Evolutionary conservation across 2,113 vertebrate species (phyloP), one percentile per base, ranked within the genome.

Genomic region (Gadus macrocephalus): DNA sequence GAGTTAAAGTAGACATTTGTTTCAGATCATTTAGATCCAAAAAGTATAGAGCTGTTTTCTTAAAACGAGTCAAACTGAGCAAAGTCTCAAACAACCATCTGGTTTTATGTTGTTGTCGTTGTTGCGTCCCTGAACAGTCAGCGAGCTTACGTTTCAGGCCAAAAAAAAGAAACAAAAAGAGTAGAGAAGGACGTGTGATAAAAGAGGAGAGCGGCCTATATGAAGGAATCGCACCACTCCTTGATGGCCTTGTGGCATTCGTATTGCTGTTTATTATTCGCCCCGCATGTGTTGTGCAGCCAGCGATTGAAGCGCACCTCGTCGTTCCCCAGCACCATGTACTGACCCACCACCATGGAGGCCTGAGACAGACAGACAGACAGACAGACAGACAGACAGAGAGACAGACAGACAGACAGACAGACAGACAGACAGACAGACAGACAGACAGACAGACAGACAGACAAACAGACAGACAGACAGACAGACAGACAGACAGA

Each of bases 181-280:
- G 68, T 72, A 74, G 3, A 71, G 19, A 73, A 70, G 79, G 42
- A 20, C 12, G 11, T 64, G 83, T 72, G 42, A 58, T 14, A 7
- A 64, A 27, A 0, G 72, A 22, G 25, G 3, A 5, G 42, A 1
- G 2, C 12, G 8, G 63, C 78, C 86, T 92, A 96, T 90, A 96
- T 89, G 91, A 96, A 96, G 72, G 95, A 93, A 0, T 96, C 94
- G 2, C 95, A 96, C 95, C 95, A 96, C 78, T 97, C 95, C 68
- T 91, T 88, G 15, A 96, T 92, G 77, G 68, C 91, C 81, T 20
- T 20, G 3, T 84, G 94, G 89, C 95, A 97, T 84, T 97, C 95
- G 25, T 89, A 87, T 71, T 93, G 93, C 83, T 97, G 95, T 89
- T 97, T 96, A 58, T 77, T 25, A 1, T 96, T 96, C 35, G 95